phyloP scores from a whole-genome alignment of 2,888 invertebrate genomes.

The Pseudococcus viburni region DNA sequence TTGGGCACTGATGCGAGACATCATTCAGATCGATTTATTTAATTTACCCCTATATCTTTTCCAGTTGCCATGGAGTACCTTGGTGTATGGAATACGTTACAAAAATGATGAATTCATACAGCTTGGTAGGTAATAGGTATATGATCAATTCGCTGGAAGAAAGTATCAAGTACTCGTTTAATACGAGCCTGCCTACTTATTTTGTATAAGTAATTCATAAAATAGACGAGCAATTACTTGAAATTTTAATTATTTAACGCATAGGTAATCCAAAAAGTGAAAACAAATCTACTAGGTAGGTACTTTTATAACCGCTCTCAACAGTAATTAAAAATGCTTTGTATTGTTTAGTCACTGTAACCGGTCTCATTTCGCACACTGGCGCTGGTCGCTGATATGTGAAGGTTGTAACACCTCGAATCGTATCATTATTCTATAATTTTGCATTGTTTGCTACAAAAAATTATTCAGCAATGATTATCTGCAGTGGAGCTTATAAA shows the following conservation, averaged over 20 bases:
- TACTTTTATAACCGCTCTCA: neutral
- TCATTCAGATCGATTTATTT: neutral
- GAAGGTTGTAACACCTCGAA: constrained; percentile 24
- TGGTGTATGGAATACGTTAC: neutral
- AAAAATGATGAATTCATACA: too few relatives aligned
- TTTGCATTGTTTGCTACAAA: neutral
- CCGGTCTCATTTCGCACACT: constrained; percentile 7
- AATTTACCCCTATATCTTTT: neutral
- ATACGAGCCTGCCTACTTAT: too few relatives aligned
- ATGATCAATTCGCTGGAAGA: too few relatives aligned
- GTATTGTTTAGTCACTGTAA: constrained; percentile 47
- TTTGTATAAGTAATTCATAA: too few relatives aligned
- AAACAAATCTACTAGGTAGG: constrained; percentile 3
- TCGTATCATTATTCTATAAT: constrained; percentile 12
- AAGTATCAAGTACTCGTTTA: too few relatives aligned
- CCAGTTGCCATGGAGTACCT: neutral
- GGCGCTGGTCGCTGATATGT: constrained; percentile 29
- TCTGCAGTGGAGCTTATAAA: too few relatives aligned
- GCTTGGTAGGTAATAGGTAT: too few relatives aligned
- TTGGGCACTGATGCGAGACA: neutral
- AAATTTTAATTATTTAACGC: constrained; percentile 31
- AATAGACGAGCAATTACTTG: neutral
- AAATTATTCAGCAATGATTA: too few relatives aligned
- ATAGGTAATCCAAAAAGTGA: constrained; percentile 22
- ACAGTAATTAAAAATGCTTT: constrained; percentile 29